phyloP scores from a whole-genome alignment of 2,888 invertebrate genomes.

The Deroplatys truncata region DNA sequence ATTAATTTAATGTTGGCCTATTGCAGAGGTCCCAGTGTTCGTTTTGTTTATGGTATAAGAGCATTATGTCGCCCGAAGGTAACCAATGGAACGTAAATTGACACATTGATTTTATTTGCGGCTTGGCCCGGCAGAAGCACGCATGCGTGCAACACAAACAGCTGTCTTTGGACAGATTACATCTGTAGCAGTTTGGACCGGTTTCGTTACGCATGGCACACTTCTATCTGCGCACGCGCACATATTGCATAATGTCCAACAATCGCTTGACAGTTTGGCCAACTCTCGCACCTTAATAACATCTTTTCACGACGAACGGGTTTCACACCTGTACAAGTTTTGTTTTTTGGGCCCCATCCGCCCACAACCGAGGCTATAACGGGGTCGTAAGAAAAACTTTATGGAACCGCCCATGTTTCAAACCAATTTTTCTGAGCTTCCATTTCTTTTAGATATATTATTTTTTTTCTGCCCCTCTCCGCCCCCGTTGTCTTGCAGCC shows the following conservation, averaged over 20 bases:
- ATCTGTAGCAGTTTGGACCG: not conserved
- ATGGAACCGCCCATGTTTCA: slow-evolving; percentile 7
- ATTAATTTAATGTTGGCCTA: no score
- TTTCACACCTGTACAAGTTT: not conserved
- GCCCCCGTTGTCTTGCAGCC: not conserved
- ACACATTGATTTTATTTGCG: not conserved
- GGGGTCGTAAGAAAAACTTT: not conserved
- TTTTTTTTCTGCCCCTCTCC: not conserved
- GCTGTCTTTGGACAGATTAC: no score
- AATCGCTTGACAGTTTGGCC: no score
- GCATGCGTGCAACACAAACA: not conserved
- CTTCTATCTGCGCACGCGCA: not conserved
- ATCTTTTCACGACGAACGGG: not conserved
- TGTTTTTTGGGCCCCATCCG: no score
- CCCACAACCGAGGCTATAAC: not conserved
- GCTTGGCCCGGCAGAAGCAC: not conserved
- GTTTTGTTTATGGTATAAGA: no score
- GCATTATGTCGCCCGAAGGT: no score
- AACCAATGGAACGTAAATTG: no score
- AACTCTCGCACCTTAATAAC: no score
- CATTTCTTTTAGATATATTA: not conserved
- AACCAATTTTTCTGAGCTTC: slow-evolving; percentile 16
- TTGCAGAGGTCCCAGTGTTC: no score
- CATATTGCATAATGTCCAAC: not conserved
- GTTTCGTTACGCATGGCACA: not conserved